These are phyloP conservation scores for Antheraea yamamai DNA, from an alignment of 2,888 invertebrate genomes.

Conservation along the genomic window DNA sequence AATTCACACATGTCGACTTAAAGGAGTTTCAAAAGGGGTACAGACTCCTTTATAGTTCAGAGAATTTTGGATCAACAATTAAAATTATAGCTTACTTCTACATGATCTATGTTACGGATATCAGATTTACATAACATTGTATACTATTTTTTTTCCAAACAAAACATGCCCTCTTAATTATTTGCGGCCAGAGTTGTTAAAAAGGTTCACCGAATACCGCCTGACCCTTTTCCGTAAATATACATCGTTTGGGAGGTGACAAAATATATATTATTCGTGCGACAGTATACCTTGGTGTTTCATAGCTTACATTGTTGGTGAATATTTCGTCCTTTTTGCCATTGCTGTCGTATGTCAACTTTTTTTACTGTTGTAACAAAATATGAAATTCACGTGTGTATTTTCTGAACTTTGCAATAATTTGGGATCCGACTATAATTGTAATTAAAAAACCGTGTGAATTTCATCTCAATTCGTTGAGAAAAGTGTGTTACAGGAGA, in stretches of 20 bases:
- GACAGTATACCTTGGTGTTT: conserved; percentile 8
- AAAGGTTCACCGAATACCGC: conserved; percentile 1
- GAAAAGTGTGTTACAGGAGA: not conserved
- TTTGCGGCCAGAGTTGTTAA: conserved; percentile 6
- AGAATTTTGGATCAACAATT: no score
- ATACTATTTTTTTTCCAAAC: not conserved
- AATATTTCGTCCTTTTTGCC: conserved; percentile 4
- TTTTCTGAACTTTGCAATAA: not conserved
- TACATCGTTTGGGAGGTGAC: conserved; percentile 14
- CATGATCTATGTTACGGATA: not conserved
- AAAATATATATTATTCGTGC: conserved; percentile 12
- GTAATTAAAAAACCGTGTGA: not conserved
- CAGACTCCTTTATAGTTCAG: not conserved
- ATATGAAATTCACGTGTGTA: conserved; percentile 2
- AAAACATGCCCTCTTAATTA: conserved; percentile 1
- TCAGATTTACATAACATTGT: not conserved
- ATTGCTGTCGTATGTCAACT: conserved; percentile 9
- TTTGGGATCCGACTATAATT: not conserved
- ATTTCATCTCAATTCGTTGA: not conserved
- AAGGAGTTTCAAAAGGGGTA: not conserved
- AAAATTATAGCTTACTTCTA: not conserved
- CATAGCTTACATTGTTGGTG: conserved; percentile 10
- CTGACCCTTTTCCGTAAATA: conserved; percentile 7
- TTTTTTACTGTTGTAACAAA: not conserved
- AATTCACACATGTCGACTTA: not conserved